Base-by-base conservation (phyloP, 2,888 invertebrate species). In the Gymnocheta viridis region DNA sequence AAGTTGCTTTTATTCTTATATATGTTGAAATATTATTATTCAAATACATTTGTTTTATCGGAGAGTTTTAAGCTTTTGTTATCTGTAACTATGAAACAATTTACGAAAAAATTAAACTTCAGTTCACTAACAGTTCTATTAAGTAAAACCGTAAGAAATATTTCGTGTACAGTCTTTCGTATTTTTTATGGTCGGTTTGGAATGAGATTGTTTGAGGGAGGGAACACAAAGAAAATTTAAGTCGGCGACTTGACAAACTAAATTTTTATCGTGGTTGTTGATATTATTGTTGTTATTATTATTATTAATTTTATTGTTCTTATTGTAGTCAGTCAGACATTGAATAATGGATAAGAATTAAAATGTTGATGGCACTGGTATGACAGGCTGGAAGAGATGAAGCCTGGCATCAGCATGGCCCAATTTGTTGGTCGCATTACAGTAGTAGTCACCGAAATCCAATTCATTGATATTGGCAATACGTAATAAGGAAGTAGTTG, bases 361-460 rank as follows among this genome's bases (percentile, higher is more conserved):
- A 72, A 76, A 85, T 14, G 85, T 74, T 29, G 87, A 86, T 64
- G 91, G 89, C 82, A 91, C 90, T 64, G 90, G 91, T 82, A 91
- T 90, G 74, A 90, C 88, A 72, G 89, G 86, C 88, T 90, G 89
- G 86, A 90, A 92, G 76, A 92, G 87, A 87, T 91, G 88, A 76
- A 92, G 87, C 66, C 90, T 89, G 44, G 91, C 90, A 81, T 91
- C 91, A 81, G 89, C 88, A 41, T 91, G 89, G 17, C 92, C 92
- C 85, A 92, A 83, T 86, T 91, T 92, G 70, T 92, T 92, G 62
- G 91, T 91, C 66, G 92, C 92, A 82, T 91, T 91, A 86, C 92
- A 92, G 38, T 88, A 91, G 69, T 91, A 92, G 79, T 92, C 91
- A 0, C 92, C 92, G 76, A 89, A 91, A 86, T 92, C 90, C 54